Percentiles rank a stretch among this genome's conserved stretches.
phyloP scores from a whole-genome alignment of 2,113 vertebrate species.

The Trachemys scripta region DNA sequence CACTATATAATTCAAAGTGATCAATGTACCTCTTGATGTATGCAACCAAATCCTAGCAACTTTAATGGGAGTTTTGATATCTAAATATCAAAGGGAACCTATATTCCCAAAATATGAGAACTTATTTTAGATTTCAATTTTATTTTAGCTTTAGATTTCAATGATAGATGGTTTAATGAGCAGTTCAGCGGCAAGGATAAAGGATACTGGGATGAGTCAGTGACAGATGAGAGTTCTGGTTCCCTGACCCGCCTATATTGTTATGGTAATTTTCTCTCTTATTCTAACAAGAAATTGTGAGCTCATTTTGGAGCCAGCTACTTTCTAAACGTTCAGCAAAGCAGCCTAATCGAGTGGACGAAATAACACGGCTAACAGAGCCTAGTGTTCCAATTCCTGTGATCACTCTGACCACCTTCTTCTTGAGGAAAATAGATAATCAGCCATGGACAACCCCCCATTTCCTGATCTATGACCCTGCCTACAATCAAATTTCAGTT shows the following conservation, averaged over 20 bases:
- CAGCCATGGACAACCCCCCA: accelerated
- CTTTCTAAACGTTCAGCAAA: background rate
- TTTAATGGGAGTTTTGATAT: background rate
- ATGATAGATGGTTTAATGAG: background rate
- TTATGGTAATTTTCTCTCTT: background rate
- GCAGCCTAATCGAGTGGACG: conserved; percentile 1
- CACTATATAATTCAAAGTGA: background rate
- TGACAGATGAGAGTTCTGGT: background rate
- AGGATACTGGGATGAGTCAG: background rate
- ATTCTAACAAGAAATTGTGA: background rate
- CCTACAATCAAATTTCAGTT: background rate
- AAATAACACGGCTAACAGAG: conserved; percentile 25
- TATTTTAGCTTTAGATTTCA: background rate
- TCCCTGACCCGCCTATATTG: background rate
- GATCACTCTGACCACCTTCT: background rate
- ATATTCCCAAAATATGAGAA: background rate
- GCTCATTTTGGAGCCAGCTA: conserved; percentile 14
- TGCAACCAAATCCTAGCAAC: background rate
- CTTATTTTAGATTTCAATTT: background rate
- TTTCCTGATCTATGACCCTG: background rate
- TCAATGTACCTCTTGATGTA: background rate
- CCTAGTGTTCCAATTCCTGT: background rate
- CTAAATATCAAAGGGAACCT: background rate
- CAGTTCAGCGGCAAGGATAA: background rate
- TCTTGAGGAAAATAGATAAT: background rate